phyloP scores from a whole-genome alignment of 2,888 invertebrate genomes.

The Tenodera sinensis region DNA sequence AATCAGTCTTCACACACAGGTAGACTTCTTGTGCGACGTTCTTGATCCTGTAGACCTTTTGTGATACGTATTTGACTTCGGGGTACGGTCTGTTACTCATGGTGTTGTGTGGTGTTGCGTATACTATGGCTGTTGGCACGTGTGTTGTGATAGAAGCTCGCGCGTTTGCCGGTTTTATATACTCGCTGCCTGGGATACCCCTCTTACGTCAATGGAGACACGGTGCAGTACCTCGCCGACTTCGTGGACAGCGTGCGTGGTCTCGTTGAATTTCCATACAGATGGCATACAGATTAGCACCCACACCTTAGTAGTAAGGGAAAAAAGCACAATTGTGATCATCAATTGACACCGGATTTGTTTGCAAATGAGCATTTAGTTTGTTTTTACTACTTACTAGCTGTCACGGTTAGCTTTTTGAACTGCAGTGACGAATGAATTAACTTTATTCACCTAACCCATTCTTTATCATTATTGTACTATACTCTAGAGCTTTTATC shows the following conservation, averaged over 20 bases:
- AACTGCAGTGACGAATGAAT: too few relatives aligned
- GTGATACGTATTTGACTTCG: background rate
- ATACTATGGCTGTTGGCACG: background rate
- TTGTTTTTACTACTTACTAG: too few relatives aligned
- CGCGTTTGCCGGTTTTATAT: background rate
- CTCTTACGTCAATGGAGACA: background rate
- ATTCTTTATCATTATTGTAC: too few relatives aligned
- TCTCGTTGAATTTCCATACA: too few relatives aligned
- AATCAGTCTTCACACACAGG: background rate
- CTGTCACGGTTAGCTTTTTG: too few relatives aligned
- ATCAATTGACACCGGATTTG: too few relatives aligned
- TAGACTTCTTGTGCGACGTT: background rate
- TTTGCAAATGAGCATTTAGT: too few relatives aligned
- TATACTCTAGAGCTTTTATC: too few relatives aligned
- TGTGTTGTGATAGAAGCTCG: background rate
- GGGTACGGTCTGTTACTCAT: background rate
- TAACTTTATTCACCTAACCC: too few relatives aligned
- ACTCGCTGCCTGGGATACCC: background rate
- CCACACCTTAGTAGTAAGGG: too few relatives aligned
- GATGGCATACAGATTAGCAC: too few relatives aligned
- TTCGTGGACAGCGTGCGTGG: background rate
- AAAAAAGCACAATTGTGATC: too few relatives aligned
- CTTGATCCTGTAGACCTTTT: background rate
- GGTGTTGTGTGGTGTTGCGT: background rate
- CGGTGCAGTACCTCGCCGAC: background rate